Base-by-base conservation (phyloP, 2,797 vertebrate species). In the Scolopax rusticola region DNA sequence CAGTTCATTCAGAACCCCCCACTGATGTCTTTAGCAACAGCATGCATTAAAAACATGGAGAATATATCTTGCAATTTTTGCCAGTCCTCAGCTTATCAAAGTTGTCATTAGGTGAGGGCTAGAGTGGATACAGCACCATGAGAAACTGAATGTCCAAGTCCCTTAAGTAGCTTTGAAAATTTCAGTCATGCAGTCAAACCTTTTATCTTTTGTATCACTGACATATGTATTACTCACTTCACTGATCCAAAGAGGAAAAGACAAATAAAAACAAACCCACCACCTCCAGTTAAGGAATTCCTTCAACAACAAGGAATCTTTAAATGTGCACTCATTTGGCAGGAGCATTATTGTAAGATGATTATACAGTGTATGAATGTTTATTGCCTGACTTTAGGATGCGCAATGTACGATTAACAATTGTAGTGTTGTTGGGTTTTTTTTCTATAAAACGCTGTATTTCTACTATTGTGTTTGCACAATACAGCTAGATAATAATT, bases 401-500 rank as follows among this genome's bases (percentile, higher is more conserved):
- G 95, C 96, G 95, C 90, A 97, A 45, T 78, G 79, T 89, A 98
- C 97, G 97, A 98, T 97, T 97, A 98, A 98, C 92, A 96, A 96
- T 97, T 96, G 81, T 79, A 87, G 87, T 75, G 77, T 19, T 45
- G 19, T 43, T 18, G 2, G 8, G 11, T 1, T 84, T 87, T 88
- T 96, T 97, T 92, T 43, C 94, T 97, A 89, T 95, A 97, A 98
- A 98, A 98, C 94, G 96, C 96, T 96, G 84, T 96, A 97, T 98
- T 98, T 98, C 96, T 98, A 91, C 96, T 97, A 97, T 98, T 98
- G 97, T 98, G 94, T 98, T 98, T 98, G 92, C 96, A 93, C 96
- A 97, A 97, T 98, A 97, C 83, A 95, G 97, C 97, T 97, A 97
- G 97, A 97, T 98, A 98, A 98, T 98, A 98, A 98, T 98, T 98